phyloP scores from a whole-genome alignment of 2,888 invertebrate genomes.

The Tipula lateralis region DNA sequence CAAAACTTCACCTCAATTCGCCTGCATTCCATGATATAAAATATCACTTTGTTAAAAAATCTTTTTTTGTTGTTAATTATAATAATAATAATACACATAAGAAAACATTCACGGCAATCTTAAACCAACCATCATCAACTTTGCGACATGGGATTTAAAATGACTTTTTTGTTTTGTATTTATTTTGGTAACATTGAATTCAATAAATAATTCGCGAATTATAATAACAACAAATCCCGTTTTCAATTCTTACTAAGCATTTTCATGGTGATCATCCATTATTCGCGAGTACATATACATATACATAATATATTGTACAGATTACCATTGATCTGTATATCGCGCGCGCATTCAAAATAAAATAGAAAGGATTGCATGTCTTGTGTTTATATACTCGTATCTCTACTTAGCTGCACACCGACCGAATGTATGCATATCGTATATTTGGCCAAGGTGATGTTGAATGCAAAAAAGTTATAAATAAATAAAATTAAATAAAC shows the following conservation, averaged over 20 bases:
- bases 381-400: background rate
- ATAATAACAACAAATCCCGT: slow-evolving; percentile 7
- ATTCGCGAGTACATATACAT: background rate
- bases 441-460: slow-evolving; percentile 19
- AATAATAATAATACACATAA: background rate
- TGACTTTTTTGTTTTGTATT: background rate
- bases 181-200: background rate
- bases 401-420: background rate
- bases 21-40: background rate
- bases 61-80: too few species aligned
- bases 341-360: background rate
- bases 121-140: background rate
- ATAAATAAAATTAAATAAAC: background rate
- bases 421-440: too few species aligned
- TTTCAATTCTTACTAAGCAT: background rate
- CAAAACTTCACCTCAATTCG: background rate
- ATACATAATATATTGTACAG: too few species aligned
- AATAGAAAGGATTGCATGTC: background rate
- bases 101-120: background rate
- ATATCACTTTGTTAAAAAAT: background rate
- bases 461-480: background rate
- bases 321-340: background rate
- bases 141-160: background rate
- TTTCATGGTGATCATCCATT: background rate
- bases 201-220: background rate